Evolutionary conservation across 2,888 invertebrate genomes (phyloP).

Genomic region (Mimachlamys varia): DNA sequence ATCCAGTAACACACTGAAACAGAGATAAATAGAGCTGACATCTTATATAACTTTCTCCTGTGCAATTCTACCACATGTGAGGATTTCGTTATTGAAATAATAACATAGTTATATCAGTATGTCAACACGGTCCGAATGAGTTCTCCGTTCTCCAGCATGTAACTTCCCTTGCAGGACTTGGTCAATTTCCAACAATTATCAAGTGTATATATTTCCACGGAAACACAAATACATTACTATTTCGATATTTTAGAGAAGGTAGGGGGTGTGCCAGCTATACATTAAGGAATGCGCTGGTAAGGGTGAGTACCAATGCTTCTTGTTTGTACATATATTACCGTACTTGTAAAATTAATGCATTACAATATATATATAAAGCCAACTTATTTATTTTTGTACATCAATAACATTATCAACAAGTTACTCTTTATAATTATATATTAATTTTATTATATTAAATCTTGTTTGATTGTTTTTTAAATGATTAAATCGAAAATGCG

Average conservation of each 20-base stretch:
- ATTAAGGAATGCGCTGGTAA: not conserved
- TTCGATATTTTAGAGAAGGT: slow-evolving; percentile 27
- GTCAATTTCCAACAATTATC: slow-evolving; percentile 31
- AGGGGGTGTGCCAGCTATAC: not conserved
- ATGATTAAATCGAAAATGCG: no score
- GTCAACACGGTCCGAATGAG: not conserved
- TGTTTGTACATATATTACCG: not conserved
- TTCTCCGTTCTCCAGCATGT: not conserved
- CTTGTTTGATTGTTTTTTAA: no score
- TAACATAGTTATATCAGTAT: not conserved
- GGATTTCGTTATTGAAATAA: not conserved
- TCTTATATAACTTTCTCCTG: not conserved
- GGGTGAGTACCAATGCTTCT: not conserved
- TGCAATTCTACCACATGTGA: not conserved
- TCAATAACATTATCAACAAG: no score
- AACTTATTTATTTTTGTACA: no score
- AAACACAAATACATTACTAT: not conserved
- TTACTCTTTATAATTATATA: no score
- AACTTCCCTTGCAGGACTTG: not conserved
- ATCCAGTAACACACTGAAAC: not conserved
- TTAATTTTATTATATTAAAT: no score
- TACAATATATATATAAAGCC: no score
- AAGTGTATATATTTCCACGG: slow-evolving; percentile 9
- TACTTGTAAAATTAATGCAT: no score
- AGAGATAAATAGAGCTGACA: not conserved